These are phyloP conservation scores for Pitta sordida DNA, from an alignment of 2,113 vertebrate species.

Conservation along the genomic window DNA sequence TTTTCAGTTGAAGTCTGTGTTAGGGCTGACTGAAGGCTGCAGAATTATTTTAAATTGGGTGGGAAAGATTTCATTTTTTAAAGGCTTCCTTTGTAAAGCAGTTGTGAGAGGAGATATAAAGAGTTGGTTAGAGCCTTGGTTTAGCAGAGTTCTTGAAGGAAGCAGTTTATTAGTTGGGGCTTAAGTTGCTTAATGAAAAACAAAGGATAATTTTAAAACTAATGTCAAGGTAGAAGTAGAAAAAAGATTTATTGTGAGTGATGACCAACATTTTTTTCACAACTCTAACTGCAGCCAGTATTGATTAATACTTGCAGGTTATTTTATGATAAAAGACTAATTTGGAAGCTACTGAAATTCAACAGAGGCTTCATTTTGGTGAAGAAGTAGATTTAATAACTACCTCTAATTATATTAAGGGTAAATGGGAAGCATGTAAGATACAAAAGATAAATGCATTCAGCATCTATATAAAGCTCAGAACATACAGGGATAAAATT, in stretches of 20 bases:
- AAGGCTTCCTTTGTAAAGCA: background rate
- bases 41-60: background rate
- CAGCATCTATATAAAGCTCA: background rate
- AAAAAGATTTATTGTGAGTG: background rate
- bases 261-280: background rate
- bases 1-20: background rate
- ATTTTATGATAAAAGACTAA: background rate
- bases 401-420: background rate
- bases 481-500: background rate
- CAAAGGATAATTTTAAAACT: background rate
- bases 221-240: background rate
- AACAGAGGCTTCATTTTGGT: background rate
- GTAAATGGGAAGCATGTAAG: background rate
- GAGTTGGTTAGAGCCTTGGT: background rate
- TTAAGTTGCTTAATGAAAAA: background rate
- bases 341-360: background rate
- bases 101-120: background rate
- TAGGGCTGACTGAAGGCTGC: background rate
- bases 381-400: background rate
- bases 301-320: background rate
- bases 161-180: background rate
- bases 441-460: background rate
- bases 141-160: background rate
- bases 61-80: background rate
- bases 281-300: background rate